Evolutionary conservation across 2,888 invertebrate species (phyloP).

Genomic region (Monoplex corrugatus): DNA sequence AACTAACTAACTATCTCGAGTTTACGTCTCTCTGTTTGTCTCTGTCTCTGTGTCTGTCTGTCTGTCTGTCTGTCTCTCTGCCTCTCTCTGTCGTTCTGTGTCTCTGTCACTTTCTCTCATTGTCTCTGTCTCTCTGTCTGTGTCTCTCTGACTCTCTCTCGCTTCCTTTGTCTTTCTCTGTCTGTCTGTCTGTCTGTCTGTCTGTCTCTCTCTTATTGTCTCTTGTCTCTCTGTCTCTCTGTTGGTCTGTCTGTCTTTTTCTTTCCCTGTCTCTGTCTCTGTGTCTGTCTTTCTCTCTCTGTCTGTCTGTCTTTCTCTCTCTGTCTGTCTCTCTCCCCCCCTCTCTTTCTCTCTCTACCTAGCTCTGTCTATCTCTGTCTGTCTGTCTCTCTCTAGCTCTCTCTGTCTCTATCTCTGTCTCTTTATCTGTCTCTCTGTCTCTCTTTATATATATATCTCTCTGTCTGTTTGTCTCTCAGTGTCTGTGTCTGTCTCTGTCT

Average conservation of each 20-base stretch:
- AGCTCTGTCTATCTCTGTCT: no score
- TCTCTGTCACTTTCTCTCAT: not conserved
- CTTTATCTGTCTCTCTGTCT: not conserved
- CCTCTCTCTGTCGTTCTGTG: not conserved
- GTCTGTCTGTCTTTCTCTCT: no score
- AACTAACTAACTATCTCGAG: not conserved
- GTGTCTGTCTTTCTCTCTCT: no score
- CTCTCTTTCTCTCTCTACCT: no score
- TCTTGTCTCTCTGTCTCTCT: no score
- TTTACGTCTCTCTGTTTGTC: not conserved
- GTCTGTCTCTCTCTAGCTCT: no score
- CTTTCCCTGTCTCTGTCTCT: no score
- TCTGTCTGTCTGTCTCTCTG: not conserved
- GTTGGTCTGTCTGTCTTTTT: no score
- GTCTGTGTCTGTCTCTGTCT: no score
- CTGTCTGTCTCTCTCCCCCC: no score
- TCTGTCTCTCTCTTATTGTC: not conserved
- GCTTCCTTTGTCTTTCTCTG: not conserved
- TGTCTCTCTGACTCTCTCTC: not conserved
- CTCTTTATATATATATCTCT: not conserved
- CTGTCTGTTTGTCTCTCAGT: not conserved
- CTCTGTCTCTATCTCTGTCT: not conserved
- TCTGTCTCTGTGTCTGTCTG: conserved; percentile 3
- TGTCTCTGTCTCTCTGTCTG: conserved; percentile 13
- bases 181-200: not conserved